These are phyloP conservation scores for Orthonyx spaldingii DNA, from an alignment of 2,113 vertebrate species.

Conservation along the genomic window DNA sequence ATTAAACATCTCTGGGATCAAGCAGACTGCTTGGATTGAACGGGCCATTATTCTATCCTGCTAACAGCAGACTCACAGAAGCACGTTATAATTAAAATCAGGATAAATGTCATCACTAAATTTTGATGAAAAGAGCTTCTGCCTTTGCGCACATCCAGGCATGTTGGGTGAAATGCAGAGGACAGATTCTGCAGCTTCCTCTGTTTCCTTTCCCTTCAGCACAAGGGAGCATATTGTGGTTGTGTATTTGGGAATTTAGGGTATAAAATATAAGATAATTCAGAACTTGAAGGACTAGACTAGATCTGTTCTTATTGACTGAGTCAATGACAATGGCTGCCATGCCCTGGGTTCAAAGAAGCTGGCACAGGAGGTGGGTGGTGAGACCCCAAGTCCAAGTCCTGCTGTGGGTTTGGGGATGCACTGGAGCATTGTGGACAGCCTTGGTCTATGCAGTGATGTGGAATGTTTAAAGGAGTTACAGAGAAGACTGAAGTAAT, in stretches of 20 bases:
- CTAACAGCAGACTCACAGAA: conserved; percentile 28
- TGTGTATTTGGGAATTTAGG: neutral
- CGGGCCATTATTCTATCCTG: neutral
- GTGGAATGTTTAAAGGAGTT: neutral
- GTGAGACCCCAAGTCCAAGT: neutral
- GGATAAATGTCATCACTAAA: conserved; percentile 18
- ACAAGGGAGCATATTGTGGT: neutral
- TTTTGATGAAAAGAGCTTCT: conserved; percentile 1
- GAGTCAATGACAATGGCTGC: neutral
- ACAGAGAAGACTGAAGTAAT: neutral
- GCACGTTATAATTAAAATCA: conserved; percentile 15
- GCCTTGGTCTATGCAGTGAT: neutral
- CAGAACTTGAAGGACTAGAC: neutral
- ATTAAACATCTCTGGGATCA: conserved; percentile 23
- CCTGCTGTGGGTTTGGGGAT: neutral
- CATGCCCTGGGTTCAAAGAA: neutral
- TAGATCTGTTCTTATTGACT: neutral
- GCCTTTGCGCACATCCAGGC: neutral
- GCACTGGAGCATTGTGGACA: neutral
- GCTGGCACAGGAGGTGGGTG: fast-evolving
- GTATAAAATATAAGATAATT: neutral
- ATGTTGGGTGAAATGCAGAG: neutral
- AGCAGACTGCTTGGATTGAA: conserved; percentile 19
- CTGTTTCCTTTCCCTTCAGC: neutral
- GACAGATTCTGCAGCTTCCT: neutral